Conservation (phyloP, 1,140 invertebrate species). For the Plectus sambesii region DNA sequence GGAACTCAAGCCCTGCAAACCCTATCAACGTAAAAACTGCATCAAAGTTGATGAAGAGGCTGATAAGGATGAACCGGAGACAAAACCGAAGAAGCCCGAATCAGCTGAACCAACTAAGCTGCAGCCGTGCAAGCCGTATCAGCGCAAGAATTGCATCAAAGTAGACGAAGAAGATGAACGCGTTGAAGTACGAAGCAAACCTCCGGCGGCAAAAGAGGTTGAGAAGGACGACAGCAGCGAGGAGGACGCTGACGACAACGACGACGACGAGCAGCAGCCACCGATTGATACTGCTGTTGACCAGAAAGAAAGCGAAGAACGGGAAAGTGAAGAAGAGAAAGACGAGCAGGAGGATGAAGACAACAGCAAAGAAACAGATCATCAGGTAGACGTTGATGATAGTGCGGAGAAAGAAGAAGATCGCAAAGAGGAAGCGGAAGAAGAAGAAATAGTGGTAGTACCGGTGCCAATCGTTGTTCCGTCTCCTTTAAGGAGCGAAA, state of each 20-base stretch:
- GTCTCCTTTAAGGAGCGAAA: conserved; percentile 7
- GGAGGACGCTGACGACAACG: conserved; percentile 1
- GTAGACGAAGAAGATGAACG: not conserved
- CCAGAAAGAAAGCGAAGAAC: too few species aligned
- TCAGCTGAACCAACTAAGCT: conserved; percentile 2
- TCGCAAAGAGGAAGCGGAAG: too few species aligned
- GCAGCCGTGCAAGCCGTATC: not conserved
- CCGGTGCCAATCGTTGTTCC: conserved; percentile 7
- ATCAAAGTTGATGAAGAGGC: conserved; percentile 6
- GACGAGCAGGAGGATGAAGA: too few species aligned
- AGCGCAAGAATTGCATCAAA: not conserved
- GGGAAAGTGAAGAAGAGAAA: too few species aligned
- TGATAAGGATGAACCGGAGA: conserved; percentile 1
- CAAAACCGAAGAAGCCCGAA: conserved; percentile 12
- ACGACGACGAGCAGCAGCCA: too few species aligned
- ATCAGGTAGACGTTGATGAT: too few species aligned
- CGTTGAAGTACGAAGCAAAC: not conserved
- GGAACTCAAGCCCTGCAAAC: too few species aligned
- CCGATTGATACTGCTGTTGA: too few species aligned
- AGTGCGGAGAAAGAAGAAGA: too few species aligned
- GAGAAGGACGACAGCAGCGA: not conserved
- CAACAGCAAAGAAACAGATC: too few species aligned
- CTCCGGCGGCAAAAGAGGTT: not conserved
- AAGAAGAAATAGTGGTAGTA: too few species aligned
- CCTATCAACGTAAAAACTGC: too few species aligned